phyloP scores from a whole-genome alignment of 2,113 vertebrate species.

The Rhombomys opimus region DNA sequence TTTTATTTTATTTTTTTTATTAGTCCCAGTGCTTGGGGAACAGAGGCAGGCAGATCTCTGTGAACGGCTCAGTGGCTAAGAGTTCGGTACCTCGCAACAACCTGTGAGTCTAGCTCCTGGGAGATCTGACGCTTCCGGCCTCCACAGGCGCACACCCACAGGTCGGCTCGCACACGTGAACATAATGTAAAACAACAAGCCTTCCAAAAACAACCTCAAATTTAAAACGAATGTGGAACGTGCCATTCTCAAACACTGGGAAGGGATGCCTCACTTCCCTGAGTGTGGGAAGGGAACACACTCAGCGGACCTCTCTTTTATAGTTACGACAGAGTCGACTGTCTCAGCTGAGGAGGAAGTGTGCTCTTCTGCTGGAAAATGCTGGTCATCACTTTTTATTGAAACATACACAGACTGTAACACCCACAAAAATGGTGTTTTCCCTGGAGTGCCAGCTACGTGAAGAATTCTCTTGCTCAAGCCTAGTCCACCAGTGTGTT shows the following conservation, averaged over 20 bases:
- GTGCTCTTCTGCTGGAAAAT: conserved; percentile 86
- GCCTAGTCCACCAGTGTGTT: conserved; percentile 97
- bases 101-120: neutral
- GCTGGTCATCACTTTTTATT: conserved; percentile 94
- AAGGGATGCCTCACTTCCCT: conserved; percentile 89
- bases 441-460: conserved; percentile 97
- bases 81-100: neutral
- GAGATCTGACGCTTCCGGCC: neutral
- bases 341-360: conserved; percentile 90
- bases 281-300: too few relatives aligned
- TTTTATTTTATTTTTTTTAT: neutral
- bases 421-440: conserved; percentile 96
- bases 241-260: conserved; percentile 90
- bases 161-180: neutral
- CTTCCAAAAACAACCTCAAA: neutral
- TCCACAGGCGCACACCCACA: neutral
- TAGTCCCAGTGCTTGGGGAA: neutral
- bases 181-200: neutral
- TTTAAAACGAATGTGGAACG: conserved; percentile 83
- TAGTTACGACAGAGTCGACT: conserved; percentile 18
- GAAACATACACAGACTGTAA: conserved; percentile 99
- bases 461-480: conserved; percentile 99
- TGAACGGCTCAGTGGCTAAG: neutral
- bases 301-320: conserved; percentile 84
- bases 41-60: neutral